These are phyloP conservation scores for Myotis pilosus DNA, from an alignment of 2,797 vertebrate species.

Conservation along the genomic window DNA sequence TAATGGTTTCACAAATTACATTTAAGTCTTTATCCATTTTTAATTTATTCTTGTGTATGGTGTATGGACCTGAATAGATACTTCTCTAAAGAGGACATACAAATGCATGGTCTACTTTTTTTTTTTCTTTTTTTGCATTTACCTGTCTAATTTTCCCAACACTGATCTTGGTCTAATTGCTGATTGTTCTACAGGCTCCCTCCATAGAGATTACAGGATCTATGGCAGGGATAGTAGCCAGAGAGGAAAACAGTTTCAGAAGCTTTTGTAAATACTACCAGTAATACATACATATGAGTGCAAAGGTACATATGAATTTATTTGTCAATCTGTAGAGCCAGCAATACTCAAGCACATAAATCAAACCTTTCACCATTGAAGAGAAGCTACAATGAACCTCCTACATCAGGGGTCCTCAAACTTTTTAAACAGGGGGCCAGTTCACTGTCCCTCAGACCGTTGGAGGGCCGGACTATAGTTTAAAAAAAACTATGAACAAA, in stretches of 20 bases:
- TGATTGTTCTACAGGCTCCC: neutral
- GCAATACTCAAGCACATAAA: neutral
- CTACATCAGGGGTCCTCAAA: neutral
- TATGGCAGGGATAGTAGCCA: neutral
- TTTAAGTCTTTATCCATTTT: too few relatives aligned
- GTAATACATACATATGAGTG: neutral
- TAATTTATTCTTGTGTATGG: too few relatives aligned
- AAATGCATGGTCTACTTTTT: too few relatives aligned
- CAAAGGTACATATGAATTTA: neutral
- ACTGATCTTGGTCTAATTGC: neutral
- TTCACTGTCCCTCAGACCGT: too few relatives aligned
- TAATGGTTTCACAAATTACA: too few relatives aligned
- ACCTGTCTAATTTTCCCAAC: too few relatives aligned
- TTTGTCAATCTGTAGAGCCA: neutral
- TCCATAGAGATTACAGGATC: neutral
- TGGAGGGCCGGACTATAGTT: too few relatives aligned
- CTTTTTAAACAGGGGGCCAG: too few relatives aligned
- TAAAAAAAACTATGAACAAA: too few relatives aligned
- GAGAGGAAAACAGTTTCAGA: neutral
- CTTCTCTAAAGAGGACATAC: too few relatives aligned
- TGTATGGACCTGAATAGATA: too few relatives aligned
- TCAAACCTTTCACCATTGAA: neutral
- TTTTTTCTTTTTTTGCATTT: too few relatives aligned
- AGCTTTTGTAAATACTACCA: neutral
- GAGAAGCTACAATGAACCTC: constrained; percentile 15